phyloP scores from a whole-genome alignment of 2,888 invertebrate genomes.

The Enoplolaimus lenunculus region DNA sequence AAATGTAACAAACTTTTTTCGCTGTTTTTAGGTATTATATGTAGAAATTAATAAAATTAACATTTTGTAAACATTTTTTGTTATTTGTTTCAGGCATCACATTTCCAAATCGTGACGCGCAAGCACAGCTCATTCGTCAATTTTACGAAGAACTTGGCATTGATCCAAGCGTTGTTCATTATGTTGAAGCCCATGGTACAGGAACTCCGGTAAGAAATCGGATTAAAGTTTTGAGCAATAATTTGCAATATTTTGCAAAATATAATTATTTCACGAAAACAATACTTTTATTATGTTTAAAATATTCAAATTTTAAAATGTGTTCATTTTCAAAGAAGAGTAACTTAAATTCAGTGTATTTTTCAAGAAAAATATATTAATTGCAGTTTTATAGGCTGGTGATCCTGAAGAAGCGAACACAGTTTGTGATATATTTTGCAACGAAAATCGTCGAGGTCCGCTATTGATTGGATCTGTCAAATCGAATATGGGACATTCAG shows the following conservation, averaged over 20 bases:
- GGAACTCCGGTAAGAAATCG: conserved; percentile 63
- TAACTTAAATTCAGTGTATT: too few relatives aligned
- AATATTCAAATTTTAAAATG: too few relatives aligned
- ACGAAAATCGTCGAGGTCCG: conserved; percentile 55
- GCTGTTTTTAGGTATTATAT: too few relatives aligned
- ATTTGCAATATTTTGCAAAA: too few relatives aligned
- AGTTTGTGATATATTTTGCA: conserved; percentile 64
- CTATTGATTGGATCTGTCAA: conserved; percentile 85
- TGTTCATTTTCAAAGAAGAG: too few relatives aligned
- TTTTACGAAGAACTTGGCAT: conserved; percentile 54
- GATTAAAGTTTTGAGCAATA: too few relatives aligned
- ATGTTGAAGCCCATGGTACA: conserved; percentile 91
- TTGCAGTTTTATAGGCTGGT: conserved; percentile 7
- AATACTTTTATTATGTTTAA: too few relatives aligned
- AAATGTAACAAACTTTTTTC: too few relatives aligned
- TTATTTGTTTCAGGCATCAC: conserved; percentile 32
- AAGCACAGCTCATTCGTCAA: conserved; percentile 54
- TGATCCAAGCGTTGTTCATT: conserved; percentile 62
- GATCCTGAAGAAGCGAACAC: conserved; percentile 14
- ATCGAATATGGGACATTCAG: conserved; percentile 92
- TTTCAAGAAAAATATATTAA: too few relatives aligned
- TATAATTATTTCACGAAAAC: too few relatives aligned
- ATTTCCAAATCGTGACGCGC: conserved; percentile 49
- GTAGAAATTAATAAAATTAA: too few relatives aligned
- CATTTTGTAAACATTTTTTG: too few relatives aligned